Evolutionary conservation across 30 jellyfish, hydroid and myxozoan species (phyloP).

Genomic region (Haliclystus octoradiatus): DNA sequence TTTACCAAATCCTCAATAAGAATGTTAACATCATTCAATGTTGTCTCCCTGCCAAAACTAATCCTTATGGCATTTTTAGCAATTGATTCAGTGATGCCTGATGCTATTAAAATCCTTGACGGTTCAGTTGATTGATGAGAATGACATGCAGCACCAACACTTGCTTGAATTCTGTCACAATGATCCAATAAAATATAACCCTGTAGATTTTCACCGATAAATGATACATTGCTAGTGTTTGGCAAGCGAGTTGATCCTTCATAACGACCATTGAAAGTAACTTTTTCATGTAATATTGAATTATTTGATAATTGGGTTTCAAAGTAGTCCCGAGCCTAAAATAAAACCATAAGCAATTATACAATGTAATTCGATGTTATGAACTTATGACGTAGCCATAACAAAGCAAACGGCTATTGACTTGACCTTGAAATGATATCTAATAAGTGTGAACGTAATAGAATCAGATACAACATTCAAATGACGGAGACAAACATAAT

Average conservation of each 20-base stretch:
- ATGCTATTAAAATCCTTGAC: constrained; percentile 64
- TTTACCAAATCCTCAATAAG: constrained; percentile 47
- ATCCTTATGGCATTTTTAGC: constrained; percentile 77
- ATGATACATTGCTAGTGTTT: constrained; percentile 76
- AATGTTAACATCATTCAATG: constrained; percentile 51
- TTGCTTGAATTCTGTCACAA: constrained; percentile 53
- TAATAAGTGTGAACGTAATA: too few species aligned
- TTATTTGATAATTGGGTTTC: too few species aligned
- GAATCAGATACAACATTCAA: too few species aligned
- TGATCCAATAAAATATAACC: constrained; percentile 44
- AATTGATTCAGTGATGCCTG: constrained; percentile 57
- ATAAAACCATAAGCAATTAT: too few species aligned
- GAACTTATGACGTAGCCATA: too few species aligned
- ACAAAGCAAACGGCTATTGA: too few species aligned
- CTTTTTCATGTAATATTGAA: background rate
- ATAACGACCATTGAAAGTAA: constrained; percentile 36
- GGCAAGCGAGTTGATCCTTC: constrained; percentile 42
- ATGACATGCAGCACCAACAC: constrained; percentile 99
- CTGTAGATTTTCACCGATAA: constrained; percentile 34
- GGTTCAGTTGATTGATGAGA: constrained; percentile 52
- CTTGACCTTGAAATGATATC: too few species aligned
- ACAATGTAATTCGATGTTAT: too few species aligned
- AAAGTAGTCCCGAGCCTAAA: too few species aligned
- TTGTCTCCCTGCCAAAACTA: constrained; percentile 84
- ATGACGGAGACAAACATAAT: too few species aligned